Base-by-base conservation (phyloP, 2,888 invertebrate genomes). In the Heliconius charithonia region DNA sequence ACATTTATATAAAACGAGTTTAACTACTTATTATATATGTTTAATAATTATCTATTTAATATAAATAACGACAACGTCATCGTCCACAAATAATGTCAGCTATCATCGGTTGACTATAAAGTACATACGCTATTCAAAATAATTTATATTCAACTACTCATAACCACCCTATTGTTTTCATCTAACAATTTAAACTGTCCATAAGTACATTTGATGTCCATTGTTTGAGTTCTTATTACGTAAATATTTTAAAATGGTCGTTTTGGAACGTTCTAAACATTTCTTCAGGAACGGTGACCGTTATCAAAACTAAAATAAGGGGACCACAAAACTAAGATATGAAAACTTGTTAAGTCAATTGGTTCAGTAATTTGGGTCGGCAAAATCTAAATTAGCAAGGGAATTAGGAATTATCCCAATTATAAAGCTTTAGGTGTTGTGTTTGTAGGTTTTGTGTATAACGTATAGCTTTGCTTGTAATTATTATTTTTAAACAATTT, bases 131-230 rank as follows among this genome's bases (percentile, higher is more conserved):
- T 51, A 71, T 71, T 71, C 12, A 16, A 27, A 72, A 75, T 75
- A 67, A 77, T 79, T 77, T 67, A 75, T 72, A 75, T 79, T 79
- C 79, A 56, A 59, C 62, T 74, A 73, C 29, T 63, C 73, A 75
- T 77, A 79, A 74, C 77, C 76, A 67, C 27, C 32, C 78, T 59
- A 81, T 81, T 81, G 80, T 81, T 79, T 78, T 81, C 80, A 70
- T 59, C 59, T n/a, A 75, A 78, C 76, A 76, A 76, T 66, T 80
- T 78, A 25, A 78, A 74, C 56, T 72, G 62, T 32, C 75, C 67
- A 73, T 75, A 76, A 74, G 78, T 79, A 76, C 45, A 75, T 71
- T 77, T 65, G n/a, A 81, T 74, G 76, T 62, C 66, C 76, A 80
- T 80, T 76, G 69, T 80, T 59, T 7, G n/a, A 56, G 27, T 67